A percentile compares a stretch with the other conserved stretches of the same genome.
Conservation (phyloP, 2,797 vertebrate genomes). For the Crax fasciolata region DNA sequence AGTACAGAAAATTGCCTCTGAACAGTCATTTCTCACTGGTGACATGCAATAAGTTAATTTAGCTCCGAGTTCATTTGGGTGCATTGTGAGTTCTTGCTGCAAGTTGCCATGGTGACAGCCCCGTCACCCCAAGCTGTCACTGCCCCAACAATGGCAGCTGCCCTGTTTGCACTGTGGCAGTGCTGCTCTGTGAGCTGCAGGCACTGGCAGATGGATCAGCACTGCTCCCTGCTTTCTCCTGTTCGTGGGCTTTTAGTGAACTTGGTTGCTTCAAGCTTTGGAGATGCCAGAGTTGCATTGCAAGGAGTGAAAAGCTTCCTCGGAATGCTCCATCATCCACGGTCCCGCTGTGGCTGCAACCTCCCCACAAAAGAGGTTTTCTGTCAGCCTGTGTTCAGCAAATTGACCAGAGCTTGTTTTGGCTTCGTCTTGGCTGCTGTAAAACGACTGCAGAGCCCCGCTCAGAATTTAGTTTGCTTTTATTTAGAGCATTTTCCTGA, state of each 20-base stretch:
- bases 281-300: background rate
- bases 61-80: conserved; percentile 74
- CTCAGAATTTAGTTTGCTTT: background rate
- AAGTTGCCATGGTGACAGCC: conserved; percentile 85
- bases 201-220: conserved; percentile 40
- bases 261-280: background rate
- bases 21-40: conserved; percentile 80
- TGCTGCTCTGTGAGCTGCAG: background rate
- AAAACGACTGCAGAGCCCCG: background rate
- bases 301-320: background rate
- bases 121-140: conserved; percentile 77
- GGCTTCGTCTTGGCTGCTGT: background rate
- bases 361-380: background rate
- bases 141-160: conserved; percentile 74
- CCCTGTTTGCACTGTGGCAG: background rate
- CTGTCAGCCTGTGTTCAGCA: background rate
- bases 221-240: background rate
- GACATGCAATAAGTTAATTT: conserved; percentile 80
- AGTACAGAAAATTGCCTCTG: conserved; percentile 79
- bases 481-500: background rate
- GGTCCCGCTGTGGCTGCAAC: background rate
- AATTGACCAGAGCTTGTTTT: background rate
- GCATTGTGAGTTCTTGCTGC: conserved; percentile 78
- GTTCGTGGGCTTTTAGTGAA: background rate
- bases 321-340: background rate